A percentile compares a stretch with the other conserved stretches of the same genome.
Conservation (phyloP, 2,888 invertebrate genomes). For the Phrixothrix hirtus region DNA sequence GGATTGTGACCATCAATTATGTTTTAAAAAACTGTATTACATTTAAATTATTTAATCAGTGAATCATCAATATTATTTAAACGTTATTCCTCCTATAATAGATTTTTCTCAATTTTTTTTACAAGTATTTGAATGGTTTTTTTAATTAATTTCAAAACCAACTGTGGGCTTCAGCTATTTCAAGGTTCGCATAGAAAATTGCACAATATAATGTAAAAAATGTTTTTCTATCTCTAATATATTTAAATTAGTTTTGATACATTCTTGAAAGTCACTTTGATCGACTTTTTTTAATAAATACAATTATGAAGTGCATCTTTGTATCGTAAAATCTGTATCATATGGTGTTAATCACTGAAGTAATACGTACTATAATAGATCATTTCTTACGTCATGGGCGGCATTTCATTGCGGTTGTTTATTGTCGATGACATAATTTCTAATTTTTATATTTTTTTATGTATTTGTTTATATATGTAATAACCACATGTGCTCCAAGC, state of each 20-base stretch:
- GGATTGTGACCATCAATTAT: conserved; percentile 19
- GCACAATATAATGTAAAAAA: too few relatives aligned
- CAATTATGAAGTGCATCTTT: background rate
- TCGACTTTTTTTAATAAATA: background rate
- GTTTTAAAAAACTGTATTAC: conserved; percentile 15
- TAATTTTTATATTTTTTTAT: conserved; percentile 25
- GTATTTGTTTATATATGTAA: conserved; percentile 23
- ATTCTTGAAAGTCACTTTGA: too few relatives aligned
- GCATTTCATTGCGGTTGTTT: conserved; percentile 20
- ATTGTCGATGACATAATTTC: conserved; percentile 30
- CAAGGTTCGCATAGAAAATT: too few relatives aligned
- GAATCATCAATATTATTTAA: conserved; percentile 1
- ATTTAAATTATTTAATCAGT: conserved; percentile 10
- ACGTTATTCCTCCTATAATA: too few relatives aligned
- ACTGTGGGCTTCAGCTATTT: too few relatives aligned
- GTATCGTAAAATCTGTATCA: conserved; percentile 11
- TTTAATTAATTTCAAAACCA: too few relatives aligned
- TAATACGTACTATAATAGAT: conserved; percentile 14
- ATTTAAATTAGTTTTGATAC: too few relatives aligned
- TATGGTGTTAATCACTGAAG: conserved; percentile 7
- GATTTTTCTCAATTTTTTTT: too few relatives aligned
- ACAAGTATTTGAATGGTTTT: too few relatives aligned
- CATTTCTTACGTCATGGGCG: conserved; percentile 17
- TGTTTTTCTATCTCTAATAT: too few relatives aligned
- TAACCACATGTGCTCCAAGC: conserved; percentile 26